phyloP scores from a whole-genome alignment of 2,113 vertebrate species.

The Myotis lucifugus region DNA sequence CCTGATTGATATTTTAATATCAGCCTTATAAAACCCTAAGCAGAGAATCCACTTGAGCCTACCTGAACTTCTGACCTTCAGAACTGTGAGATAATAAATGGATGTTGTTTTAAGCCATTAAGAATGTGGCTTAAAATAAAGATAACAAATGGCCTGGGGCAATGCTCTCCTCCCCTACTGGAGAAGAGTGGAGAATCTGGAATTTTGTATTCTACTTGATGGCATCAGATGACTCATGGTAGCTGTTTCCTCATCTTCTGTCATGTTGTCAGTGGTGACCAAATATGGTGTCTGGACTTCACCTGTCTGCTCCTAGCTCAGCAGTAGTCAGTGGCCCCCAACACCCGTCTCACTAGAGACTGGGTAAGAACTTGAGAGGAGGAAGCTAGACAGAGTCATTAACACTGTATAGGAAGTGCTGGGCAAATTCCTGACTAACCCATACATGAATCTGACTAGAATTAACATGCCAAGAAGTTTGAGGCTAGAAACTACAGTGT shows the following conservation, averaged over 20 bases:
- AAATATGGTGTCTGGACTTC: not conserved
- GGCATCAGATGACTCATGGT: not conserved
- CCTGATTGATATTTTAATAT: not conserved
- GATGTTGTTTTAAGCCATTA: not conserved
- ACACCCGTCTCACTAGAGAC: not conserved
- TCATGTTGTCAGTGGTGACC: not conserved
- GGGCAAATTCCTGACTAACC: not conserved
- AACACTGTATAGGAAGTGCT: not conserved
- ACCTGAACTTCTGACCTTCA: conserved; percentile 4
- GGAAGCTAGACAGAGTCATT: conserved; percentile 8
- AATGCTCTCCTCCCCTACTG: not conserved
- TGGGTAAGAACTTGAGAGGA: not conserved
- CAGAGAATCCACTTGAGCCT: conserved; percentile 6
- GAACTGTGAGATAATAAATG: not conserved
- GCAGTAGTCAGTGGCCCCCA: not conserved
- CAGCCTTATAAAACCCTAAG: not conserved
- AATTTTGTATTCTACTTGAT: not conserved
- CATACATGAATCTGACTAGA: conserved; percentile 11
- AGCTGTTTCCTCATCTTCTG: not conserved
- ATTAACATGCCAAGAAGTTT: not conserved
- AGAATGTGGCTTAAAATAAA: not conserved
- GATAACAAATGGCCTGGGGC: not conserved
- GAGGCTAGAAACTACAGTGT: not conserved
- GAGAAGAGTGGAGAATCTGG: not conserved
- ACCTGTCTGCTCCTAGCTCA: not conserved